phyloP scores from a whole-genome alignment of 2,113 vertebrate genomes.

The Peromyscus maniculatus region DNA sequence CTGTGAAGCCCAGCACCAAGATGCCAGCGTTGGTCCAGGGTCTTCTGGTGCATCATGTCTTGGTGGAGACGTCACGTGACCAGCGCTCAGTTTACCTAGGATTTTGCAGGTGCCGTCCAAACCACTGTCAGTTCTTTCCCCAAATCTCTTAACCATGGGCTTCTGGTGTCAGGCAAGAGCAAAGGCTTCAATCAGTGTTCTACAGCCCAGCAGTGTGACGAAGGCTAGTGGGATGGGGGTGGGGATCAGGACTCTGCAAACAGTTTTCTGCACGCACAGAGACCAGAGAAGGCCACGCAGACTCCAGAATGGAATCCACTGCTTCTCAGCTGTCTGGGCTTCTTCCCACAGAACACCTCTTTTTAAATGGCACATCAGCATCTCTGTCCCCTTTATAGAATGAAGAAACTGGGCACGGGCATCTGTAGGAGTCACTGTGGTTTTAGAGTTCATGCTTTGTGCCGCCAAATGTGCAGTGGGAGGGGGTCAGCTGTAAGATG shows the following conservation, averaged over 20 bases:
- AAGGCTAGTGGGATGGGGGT: background rate
- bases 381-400: background rate
- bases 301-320: background rate
- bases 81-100: background rate
- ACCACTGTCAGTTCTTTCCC: background rate
- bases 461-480: too few species aligned
- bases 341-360: background rate
- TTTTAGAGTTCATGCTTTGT: background rate
- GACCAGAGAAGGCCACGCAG: background rate
- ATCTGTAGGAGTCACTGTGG: background rate
- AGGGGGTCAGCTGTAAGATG: too few species aligned
- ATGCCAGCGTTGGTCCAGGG: background rate
- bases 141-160: background rate
- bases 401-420: background rate
- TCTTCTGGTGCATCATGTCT: background rate
- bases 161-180: background rate
- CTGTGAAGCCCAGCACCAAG: background rate
- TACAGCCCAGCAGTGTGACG: background rate
- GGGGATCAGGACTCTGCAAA: background rate
- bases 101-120: background rate
- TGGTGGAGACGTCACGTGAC: background rate
- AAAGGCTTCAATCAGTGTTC: background rate
- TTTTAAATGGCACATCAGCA: background rate
- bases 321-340: background rate
- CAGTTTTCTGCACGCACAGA: background rate